Base-by-base conservation (phyloP, 2,888 invertebrate genomes). In the Meliscaeva auricollis region DNA sequence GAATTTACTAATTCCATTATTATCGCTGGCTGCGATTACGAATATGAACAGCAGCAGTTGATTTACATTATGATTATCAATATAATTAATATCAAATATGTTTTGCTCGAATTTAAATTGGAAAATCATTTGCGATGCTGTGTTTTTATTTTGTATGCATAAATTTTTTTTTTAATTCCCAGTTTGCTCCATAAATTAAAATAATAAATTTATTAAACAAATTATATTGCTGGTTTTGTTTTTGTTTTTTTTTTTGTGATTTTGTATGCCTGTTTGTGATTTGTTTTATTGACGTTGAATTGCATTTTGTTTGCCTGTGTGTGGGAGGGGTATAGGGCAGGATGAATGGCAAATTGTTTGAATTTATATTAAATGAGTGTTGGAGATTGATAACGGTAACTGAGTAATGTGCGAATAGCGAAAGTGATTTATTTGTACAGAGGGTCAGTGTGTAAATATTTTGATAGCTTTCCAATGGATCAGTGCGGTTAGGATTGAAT, bases 71-170 rank as follows among this genome's bases (percentile, higher is more conserved):
- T 64, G 62, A 74, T 78, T 83, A 78, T 74, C 73, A 62, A 74
- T 78, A 64, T 79, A 83, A 83, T 83, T 83, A 83, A 83, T 83
- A 79, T 74, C 44, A 60, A 68, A 80, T 80, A 64, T 72, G 73
- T 69, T 83, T 78, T 69, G 38, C 22, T 20, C 15, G 66, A 17
- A 26, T 64, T 64, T 64, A 58, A 66, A 72, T 68, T 79, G 73
- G 79, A 68, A 77, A 69, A 78, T 69, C 69, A 79, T 74, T 56
- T 78, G 32, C 38, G 60, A 35, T 60, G 8, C 26, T 22, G 17
- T 20, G n/a, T 66, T 66, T 73, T 77, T 70, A 35, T 52, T 72
- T 46, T 30, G 13, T 9, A 35, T 32, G n/a, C n/a, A n/a, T 64
- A 15, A 13, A n/a, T 41, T 35, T 48, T 52, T 9, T 50, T 41